Evolutionary conservation across 2,888 invertebrate genomes (phyloP).

Genomic region (Hirtodrosophila cameraria): DNA sequence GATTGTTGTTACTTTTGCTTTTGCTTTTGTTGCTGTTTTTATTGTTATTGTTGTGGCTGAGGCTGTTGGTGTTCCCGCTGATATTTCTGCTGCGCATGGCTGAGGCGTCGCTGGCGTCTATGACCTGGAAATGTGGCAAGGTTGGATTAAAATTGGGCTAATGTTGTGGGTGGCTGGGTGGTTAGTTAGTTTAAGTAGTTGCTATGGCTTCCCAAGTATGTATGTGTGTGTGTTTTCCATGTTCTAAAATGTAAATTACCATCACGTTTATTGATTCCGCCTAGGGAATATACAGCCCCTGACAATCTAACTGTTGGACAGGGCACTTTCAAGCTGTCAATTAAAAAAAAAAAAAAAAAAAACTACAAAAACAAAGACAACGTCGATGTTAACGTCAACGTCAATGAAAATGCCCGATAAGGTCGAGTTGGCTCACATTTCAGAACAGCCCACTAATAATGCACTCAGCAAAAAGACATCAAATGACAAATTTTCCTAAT

Average conservation of each 20-base stretch:
- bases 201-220: slow-evolving; percentile 43
- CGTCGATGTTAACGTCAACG: background rate
- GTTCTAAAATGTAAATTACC: slow-evolving; percentile 62
- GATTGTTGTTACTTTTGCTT: slow-evolving; percentile 46
- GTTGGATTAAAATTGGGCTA: slow-evolving; percentile 44
- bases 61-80: slow-evolving; percentile 48
- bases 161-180: background rate
- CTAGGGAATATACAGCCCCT: background rate
- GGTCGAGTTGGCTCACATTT: slow-evolving; percentile 49
- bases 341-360: slow-evolving; percentile 36
- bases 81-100: slow-evolving; percentile 55
- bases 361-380: slow-evolving; percentile 9
- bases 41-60: slow-evolving; percentile 13
- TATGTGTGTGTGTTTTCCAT: slow-evolving; percentile 18
- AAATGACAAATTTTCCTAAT: too few species aligned
- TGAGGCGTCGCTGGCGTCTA: slow-evolving; percentile 60
- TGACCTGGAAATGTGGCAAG: slow-evolving; percentile 68
- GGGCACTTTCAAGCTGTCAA: slow-evolving; percentile 54
- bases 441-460: slow-evolving; percentile 9
- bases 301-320: slow-evolving; percentile 17
- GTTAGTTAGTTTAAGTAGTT: slow-evolving; percentile 25
- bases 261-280: slow-evolving; percentile 60
- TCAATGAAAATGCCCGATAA: slow-evolving; percentile 51
- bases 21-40: slow-evolving; percentile 10
- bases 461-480: slow-evolving; percentile 8